phyloP scores from a whole-genome alignment of 64 coral and sea anemone genomes.

The Cladopsammia gracilis region DNA sequence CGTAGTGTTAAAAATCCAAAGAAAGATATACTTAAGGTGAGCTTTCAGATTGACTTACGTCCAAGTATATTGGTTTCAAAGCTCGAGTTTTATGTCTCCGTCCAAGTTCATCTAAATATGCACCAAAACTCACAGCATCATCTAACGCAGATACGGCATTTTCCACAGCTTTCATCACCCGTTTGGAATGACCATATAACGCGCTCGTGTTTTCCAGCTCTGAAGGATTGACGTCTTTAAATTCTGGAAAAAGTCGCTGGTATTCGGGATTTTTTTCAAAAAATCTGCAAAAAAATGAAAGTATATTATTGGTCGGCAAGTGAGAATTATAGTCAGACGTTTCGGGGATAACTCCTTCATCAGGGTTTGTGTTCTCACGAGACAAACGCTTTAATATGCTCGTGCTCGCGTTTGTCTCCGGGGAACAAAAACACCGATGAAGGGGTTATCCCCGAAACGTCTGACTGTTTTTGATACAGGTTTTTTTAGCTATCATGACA shows the following conservation, averaged over 20 bases:
- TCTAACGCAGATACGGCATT: slow-evolving; percentile 84
- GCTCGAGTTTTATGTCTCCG: slow-evolving; percentile 72
- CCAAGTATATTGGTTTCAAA: slow-evolving; percentile 74
- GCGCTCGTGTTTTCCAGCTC: slow-evolving; percentile 85
- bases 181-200: slow-evolving; percentile 84
- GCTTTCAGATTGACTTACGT: slow-evolving; percentile 29
- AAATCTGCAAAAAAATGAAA: slow-evolving; percentile 50
- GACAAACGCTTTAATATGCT: no score
- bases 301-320: background rate
- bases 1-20: no score
- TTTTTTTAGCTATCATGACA: no score
- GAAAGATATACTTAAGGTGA: no score
- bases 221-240: slow-evolving; percentile 68
- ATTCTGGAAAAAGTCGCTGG: slow-evolving; percentile 88
- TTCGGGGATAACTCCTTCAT: no score
- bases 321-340: no score
- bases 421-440: no score
- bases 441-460: no score
- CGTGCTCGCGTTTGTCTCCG: no score
- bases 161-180: slow-evolving; percentile 91
- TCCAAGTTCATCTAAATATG: slow-evolving; percentile 86
- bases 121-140: slow-evolving; percentile 67
- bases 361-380: no score
- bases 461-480: no score
- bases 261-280: slow-evolving; percentile 88